Evolutionary conservation across 1,140 invertebrate genomes (phyloP), one percentile per base, ranked within the genome.

Genomic region (Drosophila hydei): DNA sequence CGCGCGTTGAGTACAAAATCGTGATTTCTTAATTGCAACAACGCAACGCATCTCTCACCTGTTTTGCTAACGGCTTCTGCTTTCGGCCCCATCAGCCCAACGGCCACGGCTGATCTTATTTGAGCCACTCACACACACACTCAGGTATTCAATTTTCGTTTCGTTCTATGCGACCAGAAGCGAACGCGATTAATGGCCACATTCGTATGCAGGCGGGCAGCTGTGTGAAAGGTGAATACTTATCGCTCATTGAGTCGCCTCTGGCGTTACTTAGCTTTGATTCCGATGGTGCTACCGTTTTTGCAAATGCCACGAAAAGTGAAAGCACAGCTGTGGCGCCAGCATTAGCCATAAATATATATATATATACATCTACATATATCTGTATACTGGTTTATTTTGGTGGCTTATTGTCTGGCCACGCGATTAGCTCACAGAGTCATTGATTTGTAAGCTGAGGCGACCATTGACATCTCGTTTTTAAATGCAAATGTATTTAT

Each of bases 191-290:
- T 78, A 85, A 87, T 85, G 81, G 71, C 77, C 70, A 43, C 81
- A 87, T 85, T 85, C 77, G 74, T 76, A 85, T 85, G 81, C 81
- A 55, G 23, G 19, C 52, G 36, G 55, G 55, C 74, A 59, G 61
- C 54, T 51, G 43, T 77, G 77, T 87, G 67, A 85, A 85, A 85
- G 81, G 77, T 87, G 81, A 75, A 87, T 87, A 81, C 72, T 68
- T 71, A 74, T 63, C 16, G 25, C 47, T n/a, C 65, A 33, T 65
- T 72, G 19, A 38, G 38, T 25, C 45, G 48, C 14, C 55, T 30
- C 51, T 25, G 18, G 21, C 27, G n/a, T 30, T 19, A 30, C 54
- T 56, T 54, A 38, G 27, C 54, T 59, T 19, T 40, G 52, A 14
- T 14, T 61, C 48, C 50, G 54, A 12, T 42, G 43, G 33, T 36